A percentile compares a stretch with the other conserved stretches of the same genome.
These are phyloP conservation scores for Rhopalosiphum nymphaeae DNA, from an alignment of 2,888 invertebrate species.

Conservation along the genomic window DNA sequence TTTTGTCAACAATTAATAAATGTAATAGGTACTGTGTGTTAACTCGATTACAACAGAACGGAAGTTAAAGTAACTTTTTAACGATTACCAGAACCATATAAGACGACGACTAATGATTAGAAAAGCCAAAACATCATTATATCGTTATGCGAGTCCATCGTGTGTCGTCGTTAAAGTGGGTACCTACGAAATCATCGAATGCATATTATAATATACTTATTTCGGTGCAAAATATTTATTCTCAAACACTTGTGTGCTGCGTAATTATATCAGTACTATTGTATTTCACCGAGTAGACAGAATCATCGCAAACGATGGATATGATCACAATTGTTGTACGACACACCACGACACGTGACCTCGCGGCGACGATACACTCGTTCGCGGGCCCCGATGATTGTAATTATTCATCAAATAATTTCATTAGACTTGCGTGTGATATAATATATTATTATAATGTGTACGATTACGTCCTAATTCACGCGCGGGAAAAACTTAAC, in stretches of 20 bases:
- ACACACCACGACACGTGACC: neutral
- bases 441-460: neutral
- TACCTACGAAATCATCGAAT: no score
- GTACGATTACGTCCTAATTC: neutral
- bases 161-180: no score
- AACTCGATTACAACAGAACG: no score
- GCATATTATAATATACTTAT: no score
- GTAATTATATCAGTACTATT: neutral
- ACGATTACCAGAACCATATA: no score
- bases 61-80: no score
- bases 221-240: no score
- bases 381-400: neutral
- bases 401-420: neutral
- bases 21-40: no score
- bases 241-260: neutral
- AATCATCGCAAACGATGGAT: neutral
- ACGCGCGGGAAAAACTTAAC: slow-evolving; percentile 5
- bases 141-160: no score
- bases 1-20: no score
- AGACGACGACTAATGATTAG: no score
- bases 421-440: neutral
- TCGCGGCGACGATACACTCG: neutral
- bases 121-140: no score
- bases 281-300: neutral
- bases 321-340: neutral